phyloP scores from a whole-genome alignment of 2,113 vertebrate species.

The Thunnus thynnus region DNA sequence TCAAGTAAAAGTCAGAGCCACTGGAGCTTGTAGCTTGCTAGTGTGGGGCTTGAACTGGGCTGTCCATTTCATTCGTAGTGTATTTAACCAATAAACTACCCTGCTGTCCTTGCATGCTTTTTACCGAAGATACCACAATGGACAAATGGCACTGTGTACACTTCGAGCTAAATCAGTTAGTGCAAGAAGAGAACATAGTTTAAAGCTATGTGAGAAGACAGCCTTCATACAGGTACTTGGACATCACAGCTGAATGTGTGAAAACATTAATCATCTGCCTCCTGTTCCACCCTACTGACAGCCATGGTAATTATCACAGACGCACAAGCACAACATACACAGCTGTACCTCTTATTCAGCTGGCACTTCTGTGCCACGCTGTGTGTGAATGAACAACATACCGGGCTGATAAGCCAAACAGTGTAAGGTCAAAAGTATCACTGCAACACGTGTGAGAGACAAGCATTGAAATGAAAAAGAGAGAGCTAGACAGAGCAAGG shows the following conservation, averaged over 20 bases:
- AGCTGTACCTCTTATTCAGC: constrained; percentile 54
- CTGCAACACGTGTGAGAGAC: constrained; percentile 37
- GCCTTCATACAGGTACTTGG: constrained; percentile 44
- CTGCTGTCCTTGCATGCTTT: neutral
- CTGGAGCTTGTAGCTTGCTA: constrained; percentile 10
- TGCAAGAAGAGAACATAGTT: constrained; percentile 9
- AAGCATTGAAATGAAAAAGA: constrained; percentile 10
- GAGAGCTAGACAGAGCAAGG: neutral
- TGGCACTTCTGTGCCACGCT: constrained; percentile 55
- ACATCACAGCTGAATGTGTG: constrained; percentile 65
- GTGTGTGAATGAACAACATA: constrained; percentile 66
- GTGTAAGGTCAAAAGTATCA: constrained; percentile 68
- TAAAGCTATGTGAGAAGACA: constrained; percentile 20
- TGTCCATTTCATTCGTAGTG: neutral
- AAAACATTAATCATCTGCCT: constrained; percentile 71
- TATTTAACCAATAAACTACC: neutral
- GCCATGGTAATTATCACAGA: constrained; percentile 68
- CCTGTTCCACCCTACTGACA: constrained; percentile 61
- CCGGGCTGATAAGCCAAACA: constrained; percentile 59
- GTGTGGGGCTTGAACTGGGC: constrained; percentile 6
- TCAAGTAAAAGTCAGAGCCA: constrained; percentile 22
- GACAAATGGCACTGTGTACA: neutral
- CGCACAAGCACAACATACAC: constrained; percentile 50
- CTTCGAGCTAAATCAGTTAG: neutral
- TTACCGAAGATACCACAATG: neutral